phyloP scores from a whole-genome alignment of 2,797 vertebrate species.

The Sebastiscus tertius region DNA sequence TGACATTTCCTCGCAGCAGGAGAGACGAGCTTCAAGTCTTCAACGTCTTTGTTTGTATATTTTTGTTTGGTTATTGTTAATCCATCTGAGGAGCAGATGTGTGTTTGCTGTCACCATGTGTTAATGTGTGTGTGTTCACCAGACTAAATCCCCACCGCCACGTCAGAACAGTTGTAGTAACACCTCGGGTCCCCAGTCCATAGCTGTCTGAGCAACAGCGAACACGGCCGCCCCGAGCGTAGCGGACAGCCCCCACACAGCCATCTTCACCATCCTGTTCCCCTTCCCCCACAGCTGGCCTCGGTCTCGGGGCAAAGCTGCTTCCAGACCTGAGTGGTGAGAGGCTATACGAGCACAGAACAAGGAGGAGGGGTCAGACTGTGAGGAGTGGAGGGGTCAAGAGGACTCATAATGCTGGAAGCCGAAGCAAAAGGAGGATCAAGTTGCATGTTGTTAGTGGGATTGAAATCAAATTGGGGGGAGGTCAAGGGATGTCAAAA shows the following conservation, averaged over 20 bases:
- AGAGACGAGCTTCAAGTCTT: constrained; percentile 17
- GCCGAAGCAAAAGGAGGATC: background rate
- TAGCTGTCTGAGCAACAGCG: constrained; percentile 86
- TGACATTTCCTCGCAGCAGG: background rate
- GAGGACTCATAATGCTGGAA: constrained; percentile 20
- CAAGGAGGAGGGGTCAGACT: constrained; percentile 39
- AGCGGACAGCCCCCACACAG: constrained; percentile 88
- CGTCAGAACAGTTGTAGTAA: constrained; percentile 86
- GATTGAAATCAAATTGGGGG: background rate
- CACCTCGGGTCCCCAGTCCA: constrained; percentile 88
- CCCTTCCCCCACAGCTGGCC: constrained; percentile 52
- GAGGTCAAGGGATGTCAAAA: constrained; percentile 10
- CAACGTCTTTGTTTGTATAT: constrained; percentile 20
- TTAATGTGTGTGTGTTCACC: background rate
- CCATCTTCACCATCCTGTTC: constrained; percentile 84
- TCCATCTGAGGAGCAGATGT: background rate
- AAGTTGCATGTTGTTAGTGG: constrained; percentile 3
- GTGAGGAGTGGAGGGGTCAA: constrained; percentile 17
- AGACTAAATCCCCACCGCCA: constrained; percentile 18
- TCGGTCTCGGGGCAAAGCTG: constrained; percentile 7
- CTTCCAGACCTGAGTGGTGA: constrained; percentile 40
- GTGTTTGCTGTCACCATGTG: background rate
- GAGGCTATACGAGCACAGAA: constrained; percentile 46
- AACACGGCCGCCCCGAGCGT: constrained; percentile 86
- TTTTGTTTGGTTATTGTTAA: background rate